These are phyloP conservation scores for Synaphobranchus kaupii DNA, from an alignment of 2,797 vertebrate species.

Conservation along the genomic window DNA sequence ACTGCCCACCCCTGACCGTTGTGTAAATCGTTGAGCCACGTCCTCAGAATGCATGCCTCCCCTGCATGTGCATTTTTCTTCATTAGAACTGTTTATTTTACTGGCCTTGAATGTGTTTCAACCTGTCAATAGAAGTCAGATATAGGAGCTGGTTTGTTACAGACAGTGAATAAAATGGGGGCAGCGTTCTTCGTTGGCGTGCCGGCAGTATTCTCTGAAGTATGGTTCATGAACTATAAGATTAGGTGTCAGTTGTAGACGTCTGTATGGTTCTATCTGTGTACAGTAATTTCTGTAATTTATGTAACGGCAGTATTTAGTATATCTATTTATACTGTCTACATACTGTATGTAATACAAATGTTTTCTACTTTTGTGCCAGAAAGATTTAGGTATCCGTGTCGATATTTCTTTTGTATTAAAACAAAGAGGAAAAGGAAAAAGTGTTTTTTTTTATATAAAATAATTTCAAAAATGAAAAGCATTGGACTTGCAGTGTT, in stretches of 20 bases:
- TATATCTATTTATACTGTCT: slow-evolving; percentile 62
- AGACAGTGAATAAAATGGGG: not conserved
- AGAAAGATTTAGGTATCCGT: slow-evolving; percentile 43
- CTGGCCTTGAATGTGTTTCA: slow-evolving; percentile 7
- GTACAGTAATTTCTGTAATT: not conserved
- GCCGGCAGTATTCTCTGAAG: slow-evolving; percentile 10
- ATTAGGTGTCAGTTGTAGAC: slow-evolving; percentile 33
- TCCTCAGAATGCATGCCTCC: no score
- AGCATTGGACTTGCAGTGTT: slow-evolving; percentile 58
- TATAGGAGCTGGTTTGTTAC: not conserved
- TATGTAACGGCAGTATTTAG: slow-evolving; percentile 15
- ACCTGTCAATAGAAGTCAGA: not conserved
- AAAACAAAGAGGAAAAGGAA: slow-evolving; percentile 34
- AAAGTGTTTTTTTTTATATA: slow-evolving; percentile 44
- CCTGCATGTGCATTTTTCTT: not conserved
- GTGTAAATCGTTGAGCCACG: no score
- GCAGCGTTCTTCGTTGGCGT: not conserved
- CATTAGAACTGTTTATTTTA: not conserved
- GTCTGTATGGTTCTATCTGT: slow-evolving; percentile 27
- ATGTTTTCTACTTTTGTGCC: slow-evolving; percentile 57
- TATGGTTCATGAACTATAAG: slow-evolving; percentile 5
- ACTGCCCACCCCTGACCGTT: not conserved
- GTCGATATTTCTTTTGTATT: slow-evolving; percentile 46
- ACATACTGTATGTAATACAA: slow-evolving; percentile 32
- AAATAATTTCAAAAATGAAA: slow-evolving; percentile 64